Evolutionary conservation across 2,888 invertebrate genomes (phyloP), one percentile per base, ranked within the genome.

Genomic region (Dasysyrphus albostriatus): DNA sequence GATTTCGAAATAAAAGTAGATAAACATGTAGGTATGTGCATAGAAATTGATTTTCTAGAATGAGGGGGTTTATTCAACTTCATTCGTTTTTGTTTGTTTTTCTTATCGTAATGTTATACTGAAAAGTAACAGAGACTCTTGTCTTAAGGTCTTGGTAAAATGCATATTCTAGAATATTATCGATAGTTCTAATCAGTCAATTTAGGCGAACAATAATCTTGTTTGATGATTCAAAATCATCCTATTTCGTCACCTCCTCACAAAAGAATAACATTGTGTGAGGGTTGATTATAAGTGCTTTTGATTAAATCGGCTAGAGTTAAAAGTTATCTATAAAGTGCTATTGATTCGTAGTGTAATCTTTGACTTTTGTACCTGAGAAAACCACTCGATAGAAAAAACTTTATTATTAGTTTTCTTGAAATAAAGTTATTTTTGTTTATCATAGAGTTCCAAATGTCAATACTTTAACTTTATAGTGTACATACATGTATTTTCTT

Each of bases 291-390:
- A 42, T 1, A 61, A 61, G 39, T 24, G 19, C 14, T 42, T 3
- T 37, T 59, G 10, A 39, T 16, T 37, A 24, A 19, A 39, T 14
- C 14, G 2, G 12, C 24, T 39, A 19, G 14, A 61, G 39, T 24
- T 8, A 42, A 8, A 9, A 29, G 42, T n/a, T 42, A 61, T 61
- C 8, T 42, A 1, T 24, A 42, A 39, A 24, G 24, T 24, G 9
- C 42, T 42, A 42, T 61, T 61, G 61, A n/a, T 24, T 42, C 42
- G 8, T 2, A 42, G n/a, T n/a, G 24, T n/a, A 61, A 44, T 42
- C 29, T 29, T 61, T 39, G 61, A 61, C 39, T 61, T 61, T 61
- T 61, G 42, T 42, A 61, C 29, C 42, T 42, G 3, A 24, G 24
- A 19, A 19, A 1, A 2, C 6, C 24, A 49, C 24, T 39, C 29